Conservation (phyloP, 2,888 invertebrate species). For the Podabrus alpinus region DNA sequence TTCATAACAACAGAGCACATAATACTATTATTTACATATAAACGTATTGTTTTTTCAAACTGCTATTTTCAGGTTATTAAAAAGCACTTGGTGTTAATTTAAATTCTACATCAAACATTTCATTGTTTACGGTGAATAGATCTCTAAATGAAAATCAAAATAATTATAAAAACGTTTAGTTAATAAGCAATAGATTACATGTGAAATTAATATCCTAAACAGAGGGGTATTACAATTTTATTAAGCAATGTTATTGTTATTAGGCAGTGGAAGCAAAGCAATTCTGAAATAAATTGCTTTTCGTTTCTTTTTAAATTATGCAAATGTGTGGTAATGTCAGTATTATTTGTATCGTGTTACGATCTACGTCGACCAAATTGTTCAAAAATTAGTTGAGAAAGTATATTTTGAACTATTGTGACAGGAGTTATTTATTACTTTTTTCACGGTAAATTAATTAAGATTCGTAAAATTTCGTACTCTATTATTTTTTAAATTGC, state of each 20-base stretch:
- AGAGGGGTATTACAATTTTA: conserved; percentile 23
- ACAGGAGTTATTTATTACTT: conserved; percentile 1
- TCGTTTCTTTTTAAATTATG: conserved; percentile 11
- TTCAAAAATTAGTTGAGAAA: conserved; percentile 1
- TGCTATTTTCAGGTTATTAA: conserved; percentile 45
- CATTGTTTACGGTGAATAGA: conserved; percentile 49
- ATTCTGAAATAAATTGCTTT: conserved; percentile 15
- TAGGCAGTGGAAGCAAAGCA: conserved; percentile 3
- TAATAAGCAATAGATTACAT: conserved; percentile 28
- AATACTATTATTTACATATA: conserved; percentile 21
- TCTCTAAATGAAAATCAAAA: conserved; percentile 32
- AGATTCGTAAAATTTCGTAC: not conserved
- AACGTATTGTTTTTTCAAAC: conserved; percentile 39
- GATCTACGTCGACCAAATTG: not conserved
- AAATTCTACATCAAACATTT: conserved; percentile 41
- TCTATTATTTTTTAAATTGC: not conserved
- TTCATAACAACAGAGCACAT: conserved; percentile 25
- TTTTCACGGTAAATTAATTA: not conserved
- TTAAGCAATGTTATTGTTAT: conserved; percentile 23
- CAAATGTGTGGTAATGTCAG: conserved; percentile 8
- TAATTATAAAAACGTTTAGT: conserved; percentile 5
- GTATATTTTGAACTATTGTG: not conserved
- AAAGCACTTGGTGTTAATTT: conserved; percentile 47
- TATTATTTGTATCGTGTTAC: not conserved
- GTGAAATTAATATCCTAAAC: conserved; percentile 23